Evolutionary conservation across 2,888 invertebrate species (phyloP), one percentile per base, ranked within the genome.

Genomic region (Acanthosoma haemorrhoidale): DNA sequence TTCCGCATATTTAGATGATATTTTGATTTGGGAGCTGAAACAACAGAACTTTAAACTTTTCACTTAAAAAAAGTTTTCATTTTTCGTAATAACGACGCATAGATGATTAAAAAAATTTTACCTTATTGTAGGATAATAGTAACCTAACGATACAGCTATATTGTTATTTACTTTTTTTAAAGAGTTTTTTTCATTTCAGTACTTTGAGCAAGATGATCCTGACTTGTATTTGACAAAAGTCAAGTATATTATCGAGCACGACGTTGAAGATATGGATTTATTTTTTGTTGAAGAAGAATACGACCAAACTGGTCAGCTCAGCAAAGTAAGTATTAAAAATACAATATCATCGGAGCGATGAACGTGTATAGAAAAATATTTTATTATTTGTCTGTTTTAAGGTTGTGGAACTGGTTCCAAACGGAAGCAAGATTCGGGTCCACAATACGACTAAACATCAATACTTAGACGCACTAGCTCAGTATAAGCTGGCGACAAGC

Each of bases 171-270:
- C n/a, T n/a, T n/a, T n/a, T n/a, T n/a, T n/a, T n/a, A n/a, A n/a
- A n/a, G n/a, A n/a, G n/a, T n/a, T n/a, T n/a, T n/a, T 70, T 70
- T 69, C 21, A 51, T 74, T 66, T 15, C 79, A 93, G 91, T 93
- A 96, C 80, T 96, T 96, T 81, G 95, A 96, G 79, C 94, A 94
- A 81, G 96, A 96, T 79, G 96, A 96, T 82, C 95, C 96, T 0
- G 95, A 95, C 80, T 82, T 96, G 71, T 96, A 94, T 81, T 82
- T 94, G 73, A 89, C 91, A n/a, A 96, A 96, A 83, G 89, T 96
- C 51, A 93, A 93, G 79, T 96, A 94, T 80, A 89, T 96, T 74
- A 82, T 94, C 75, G 94, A 96, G 77, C 92, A 95, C 74, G 92
- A 94, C 81, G 87, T 95, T 74, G 89, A 89, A 68, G 85, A 84